Evolutionary conservation across 2,888 invertebrate species (phyloP).

Genomic region (Diaprepes abbreviatus): DNA sequence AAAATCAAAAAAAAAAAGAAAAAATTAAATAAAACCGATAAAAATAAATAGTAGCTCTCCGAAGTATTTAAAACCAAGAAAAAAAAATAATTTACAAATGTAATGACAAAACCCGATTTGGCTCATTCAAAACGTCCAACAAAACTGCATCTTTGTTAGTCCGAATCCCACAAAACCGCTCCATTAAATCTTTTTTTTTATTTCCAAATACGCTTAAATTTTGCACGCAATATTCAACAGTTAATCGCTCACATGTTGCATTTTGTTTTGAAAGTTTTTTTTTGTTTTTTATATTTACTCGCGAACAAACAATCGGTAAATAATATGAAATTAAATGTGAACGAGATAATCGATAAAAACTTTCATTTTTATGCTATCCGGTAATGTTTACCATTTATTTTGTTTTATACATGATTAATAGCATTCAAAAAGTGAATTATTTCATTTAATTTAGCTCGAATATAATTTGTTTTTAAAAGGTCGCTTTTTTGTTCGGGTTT

Average conservation of each 20-base stretch:
- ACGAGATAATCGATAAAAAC: conserved; percentile 37
- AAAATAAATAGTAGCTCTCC: too few species aligned
- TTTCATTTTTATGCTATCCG: conserved; percentile 45
- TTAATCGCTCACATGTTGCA: conserved; percentile 44
- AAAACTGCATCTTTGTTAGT: conserved; percentile 10
- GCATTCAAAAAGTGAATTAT: conserved; percentile 46
- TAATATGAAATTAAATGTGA: conserved; percentile 40
- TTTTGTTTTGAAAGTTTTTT: conserved; percentile 36
- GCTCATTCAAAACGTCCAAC: neutral
- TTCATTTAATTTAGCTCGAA: conserved; percentile 42
- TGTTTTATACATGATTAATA: conserved; percentile 45
- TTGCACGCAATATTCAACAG: conserved; percentile 35
- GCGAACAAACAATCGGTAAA: conserved; percentile 31
- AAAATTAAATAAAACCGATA: too few species aligned
- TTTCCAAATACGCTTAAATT: conserved; percentile 19
- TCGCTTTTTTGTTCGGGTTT: conserved; percentile 40
- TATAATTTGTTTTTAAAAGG: conserved; percentile 42
- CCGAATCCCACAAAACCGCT: neutral
- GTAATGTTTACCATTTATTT: conserved; percentile 44
- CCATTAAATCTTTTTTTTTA: conserved; percentile 7
- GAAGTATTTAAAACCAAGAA: too few species aligned
- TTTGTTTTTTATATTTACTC: conserved; percentile 33
- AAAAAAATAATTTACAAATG: too few species aligned
- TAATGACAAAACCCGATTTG: neutral
- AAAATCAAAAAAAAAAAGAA: too few species aligned